Percentiles rank a stretch among this genome's conserved stretches.
Conservation (phyloP, 1,140 invertebrate genomes). For the Archivesica marissinica region DNA sequence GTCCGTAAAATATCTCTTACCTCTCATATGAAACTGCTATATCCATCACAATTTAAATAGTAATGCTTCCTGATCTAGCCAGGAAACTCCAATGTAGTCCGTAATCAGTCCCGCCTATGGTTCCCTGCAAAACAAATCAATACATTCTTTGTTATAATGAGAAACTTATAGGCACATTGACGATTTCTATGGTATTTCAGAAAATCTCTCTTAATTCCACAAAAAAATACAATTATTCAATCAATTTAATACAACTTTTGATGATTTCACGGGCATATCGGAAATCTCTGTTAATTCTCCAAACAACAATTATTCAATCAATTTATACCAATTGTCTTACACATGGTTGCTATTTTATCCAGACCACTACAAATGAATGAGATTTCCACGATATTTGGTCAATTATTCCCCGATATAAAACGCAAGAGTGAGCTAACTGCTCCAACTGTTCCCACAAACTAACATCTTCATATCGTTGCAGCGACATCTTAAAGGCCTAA, state of each 20-base stretch:
- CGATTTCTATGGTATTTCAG: not conserved
- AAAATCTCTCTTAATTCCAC: conserved; percentile 1
- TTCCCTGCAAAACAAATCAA: conserved; percentile 18
- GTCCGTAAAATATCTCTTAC: conserved; percentile 2
- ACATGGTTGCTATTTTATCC: too few relatives aligned
- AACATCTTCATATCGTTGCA: too few relatives aligned
- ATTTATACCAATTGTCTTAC: too few relatives aligned
- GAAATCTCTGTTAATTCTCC: too few relatives aligned
- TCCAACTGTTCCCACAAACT: too few relatives aligned
- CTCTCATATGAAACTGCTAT: not conserved
- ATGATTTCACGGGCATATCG: too few relatives aligned
- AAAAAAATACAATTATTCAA: not conserved
- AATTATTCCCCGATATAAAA: too few relatives aligned
- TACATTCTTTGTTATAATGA: not conserved
- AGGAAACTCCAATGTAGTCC: not conserved
- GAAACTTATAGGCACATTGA: not conserved
- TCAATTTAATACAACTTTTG: not conserved
- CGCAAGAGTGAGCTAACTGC: too few relatives aligned
- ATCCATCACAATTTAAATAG: not conserved
- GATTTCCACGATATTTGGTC: too few relatives aligned
- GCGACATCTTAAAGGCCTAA: too few relatives aligned
- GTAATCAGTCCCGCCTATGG: not conserved
- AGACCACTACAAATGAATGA: too few relatives aligned
- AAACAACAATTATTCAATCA: too few relatives aligned
- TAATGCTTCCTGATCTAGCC: not conserved